Conservation (phyloP, 2,888 invertebrate species). For the Acrocyrtus sp. region DNA sequence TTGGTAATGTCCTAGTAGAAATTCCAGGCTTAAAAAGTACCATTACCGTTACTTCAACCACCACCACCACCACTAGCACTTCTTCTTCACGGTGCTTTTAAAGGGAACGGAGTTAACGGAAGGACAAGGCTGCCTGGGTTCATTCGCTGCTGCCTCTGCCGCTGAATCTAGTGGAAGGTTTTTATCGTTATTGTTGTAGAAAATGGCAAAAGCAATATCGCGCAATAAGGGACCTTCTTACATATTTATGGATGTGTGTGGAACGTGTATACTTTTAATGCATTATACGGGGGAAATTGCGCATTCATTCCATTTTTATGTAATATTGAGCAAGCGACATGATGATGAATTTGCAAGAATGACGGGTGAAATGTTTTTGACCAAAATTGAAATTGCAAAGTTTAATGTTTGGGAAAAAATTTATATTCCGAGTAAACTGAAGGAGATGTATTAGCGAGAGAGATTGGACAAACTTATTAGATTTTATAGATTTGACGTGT, state of each 20-base stretch:
- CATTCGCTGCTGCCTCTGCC: background rate
- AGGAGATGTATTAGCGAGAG: background rate
- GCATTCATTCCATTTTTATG: conserved; percentile 10
- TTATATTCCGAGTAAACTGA: background rate
- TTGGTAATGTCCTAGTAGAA: background rate
- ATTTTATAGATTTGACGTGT: conserved; percentile 6
- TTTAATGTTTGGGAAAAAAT: conserved; percentile 11
- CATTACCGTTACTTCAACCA: background rate
- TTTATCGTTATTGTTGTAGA: conserved; percentile 25
- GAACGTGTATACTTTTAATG: background rate
- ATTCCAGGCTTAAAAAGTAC: background rate
- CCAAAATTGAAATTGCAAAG: conserved; percentile 22
- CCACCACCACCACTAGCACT: conserved; percentile 2
- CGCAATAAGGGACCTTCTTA: conserved; percentile 2
- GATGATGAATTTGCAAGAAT: conserved; percentile 24
- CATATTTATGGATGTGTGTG: conserved; percentile 4
- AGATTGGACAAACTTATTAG: background rate
- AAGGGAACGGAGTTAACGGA: conserved; percentile 13
- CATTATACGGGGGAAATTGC: conserved; percentile 8
- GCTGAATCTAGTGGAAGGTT: background rate
- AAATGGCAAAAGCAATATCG: conserved; percentile 4
- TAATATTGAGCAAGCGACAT: conserved; percentile 15
- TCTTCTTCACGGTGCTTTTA: background rate
- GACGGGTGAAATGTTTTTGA: conserved; percentile 14
- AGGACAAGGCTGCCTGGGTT: conserved; percentile 1